Base-by-base conservation (phyloP, 2,888 invertebrate species). In the Phaonia tiefii region DNA sequence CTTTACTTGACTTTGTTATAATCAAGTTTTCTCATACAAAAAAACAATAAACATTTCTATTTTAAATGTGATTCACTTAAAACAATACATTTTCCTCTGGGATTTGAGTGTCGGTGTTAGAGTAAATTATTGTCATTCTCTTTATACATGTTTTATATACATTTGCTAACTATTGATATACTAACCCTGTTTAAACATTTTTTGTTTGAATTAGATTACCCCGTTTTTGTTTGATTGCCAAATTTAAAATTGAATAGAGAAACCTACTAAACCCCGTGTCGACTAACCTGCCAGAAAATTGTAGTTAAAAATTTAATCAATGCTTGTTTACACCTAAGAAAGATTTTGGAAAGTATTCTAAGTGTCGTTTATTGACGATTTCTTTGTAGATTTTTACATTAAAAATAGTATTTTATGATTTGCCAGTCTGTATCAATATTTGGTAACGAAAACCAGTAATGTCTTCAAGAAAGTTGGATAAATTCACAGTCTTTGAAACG, bases 171-270 rank as follows among this genome's bases (percentile, higher is more conserved):
- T 70, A 13, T 25, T 63, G 69, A 0, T 63, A 46, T 58, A 17
- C 8, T 20, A 60, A 20, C n/a, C 25, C 25, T 3, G 8, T 51
- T 67, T n/a, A n/a, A n/a, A n/a, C n/a, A n/a, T n/a, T n/a, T n/a
- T n/a, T n/a, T n/a, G n/a, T n/a, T n/a, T n/a, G n/a, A n/a, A n/a
- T n/a, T n/a, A n/a, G n/a, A n/a, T n/a, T n/a, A n/a, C n/a, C n/a
- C n/a, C n/a, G n/a, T 37, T 54, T 10, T 22, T 37, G 31, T 51
- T 76, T 72, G 77, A 81, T 75, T 46, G 65, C 56, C 82, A 83
- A 81, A 85, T 77, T 82, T 74, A 81, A 84, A 82, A 84, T 56
- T 67, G 71, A 54, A 80, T 84, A 70, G 85, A 85, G 8, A 31
- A 66, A 56, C 66, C 26, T 63, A 84, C 83, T 86, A 65, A 54